Base-by-base conservation (phyloP, 2,888 invertebrate genomes). In the Cerceris rybyensis region DNA sequence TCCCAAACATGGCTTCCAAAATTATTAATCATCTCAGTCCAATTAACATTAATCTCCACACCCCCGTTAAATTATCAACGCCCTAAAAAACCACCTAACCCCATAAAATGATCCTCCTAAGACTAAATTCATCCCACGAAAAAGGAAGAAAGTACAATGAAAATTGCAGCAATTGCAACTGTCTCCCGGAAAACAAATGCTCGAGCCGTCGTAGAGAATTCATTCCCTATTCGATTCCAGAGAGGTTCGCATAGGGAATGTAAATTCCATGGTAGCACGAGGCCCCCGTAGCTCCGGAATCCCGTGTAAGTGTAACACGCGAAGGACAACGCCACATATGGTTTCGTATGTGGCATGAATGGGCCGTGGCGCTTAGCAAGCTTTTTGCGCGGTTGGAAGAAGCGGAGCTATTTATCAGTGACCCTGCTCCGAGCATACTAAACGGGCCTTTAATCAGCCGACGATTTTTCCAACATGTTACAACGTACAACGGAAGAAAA, bases 321-420 rank as follows among this genome's bases (percentile, higher is more conserved):
- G 39, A 50, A 64, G 74, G 76, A 78, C 74, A 71, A 68, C 80
- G 55, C 83, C 81, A 83, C 86, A 84, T 84, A 85, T 85, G 85
- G 86, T 81, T 84, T 81, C 85, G 83, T 81, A 85, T 87, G 82
- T 71, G 75, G 84, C 87, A 88, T 85, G 88, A 89, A 89, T 88
- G 89, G 80, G 88, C 81, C 80, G 85, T 87, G 88, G 87, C 88
- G 89, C 88, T 28, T 88, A 88, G 86, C 65, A 72, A 71, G 75
- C 82, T 85, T 87, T 87, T 89, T 89, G 86, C 85, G 70, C 74
- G 75, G 72, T 68, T 82, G 82, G 81, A 86, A 86, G 83, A 82
- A 83, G 83, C 80, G 79, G 81, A 80, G 85, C 87, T 85, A 88
- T 88, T 89, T 89, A 89, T 89, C 89, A 89, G 87, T 87, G 87